Evolutionary conservation across 2,888 invertebrate genomes (phyloP), one percentile per base, ranked within the genome.

Genomic region (Holacanthella duospinosa): DNA sequence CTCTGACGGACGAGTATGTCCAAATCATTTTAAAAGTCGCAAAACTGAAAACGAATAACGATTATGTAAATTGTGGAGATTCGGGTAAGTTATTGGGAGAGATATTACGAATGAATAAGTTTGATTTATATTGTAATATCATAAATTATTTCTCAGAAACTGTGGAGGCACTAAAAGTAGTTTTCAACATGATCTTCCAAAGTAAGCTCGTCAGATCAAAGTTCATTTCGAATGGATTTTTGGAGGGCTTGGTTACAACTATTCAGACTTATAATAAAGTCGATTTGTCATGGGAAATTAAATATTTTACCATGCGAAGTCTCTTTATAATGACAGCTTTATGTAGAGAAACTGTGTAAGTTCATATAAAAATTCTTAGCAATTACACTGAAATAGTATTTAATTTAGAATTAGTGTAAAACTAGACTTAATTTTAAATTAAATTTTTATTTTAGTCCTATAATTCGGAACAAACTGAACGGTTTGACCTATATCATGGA

Each of bases 151-250:
- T n/a, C n/a, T n/a, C n/a, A n/a, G 69, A 66, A 55, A 62, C 60
- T 27, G 57, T 88, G 4, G 93, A 93, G 78, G 87, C 91, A 0
- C 79, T 89, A 61, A 95, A 94, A 79, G 86, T 92, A 75, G 79
- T 95, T 12, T 93, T 89, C 76, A 96, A 96, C 77, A 80, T 95
- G 70, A 82, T 92, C 61, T 93, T 84, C 76, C 90, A 94, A 76
- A 86, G 86, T 75, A 72, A 75, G 1, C 80, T 80, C 60, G 83
- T 85, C 12, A 85, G 86, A 71, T 78, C 79, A 54, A 78, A 83
- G 64, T 84, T 85, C 73, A 78, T 80, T 43, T 78, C 79, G 73
- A 85, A 81, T 81, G 85, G 80, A 74, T 83, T 82, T 77, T 81
- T 88, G 6, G 85, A 88, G 68, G 86, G 86, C 29, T 82, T 93